Evolutionary conservation across 2,888 invertebrate genomes (phyloP).

Genomic region (Invenusta paracnida): DNA sequence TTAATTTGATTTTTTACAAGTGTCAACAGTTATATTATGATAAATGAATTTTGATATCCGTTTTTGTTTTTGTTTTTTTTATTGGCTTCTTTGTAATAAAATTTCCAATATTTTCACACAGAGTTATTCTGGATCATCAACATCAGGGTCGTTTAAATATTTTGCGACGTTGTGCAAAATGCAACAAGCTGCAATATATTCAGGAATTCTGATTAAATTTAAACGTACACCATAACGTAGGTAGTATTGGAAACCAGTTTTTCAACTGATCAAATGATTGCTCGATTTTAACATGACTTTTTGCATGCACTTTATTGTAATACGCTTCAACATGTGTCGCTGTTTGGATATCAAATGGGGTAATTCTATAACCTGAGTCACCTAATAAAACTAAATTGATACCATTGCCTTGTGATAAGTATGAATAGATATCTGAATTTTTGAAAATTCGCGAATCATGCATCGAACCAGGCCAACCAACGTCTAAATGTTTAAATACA

Average conservation of each 20-base stretch:
- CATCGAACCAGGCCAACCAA: conserved; percentile 16
- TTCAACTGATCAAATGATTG: conserved; percentile 30
- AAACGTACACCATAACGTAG: too few relatives aligned
- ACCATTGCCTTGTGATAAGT: not conserved
- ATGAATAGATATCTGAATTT: conserved; percentile 16
- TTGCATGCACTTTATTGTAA: conserved; percentile 36
- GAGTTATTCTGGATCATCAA: too few relatives aligned
- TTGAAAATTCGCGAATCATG: conserved; percentile 8
- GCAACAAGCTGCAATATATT: too few relatives aligned
- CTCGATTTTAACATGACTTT: conserved; percentile 24
- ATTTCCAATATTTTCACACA: too few relatives aligned
- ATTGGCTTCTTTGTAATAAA: too few relatives aligned
- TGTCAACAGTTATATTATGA: too few relatives aligned
- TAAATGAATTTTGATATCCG: too few relatives aligned
- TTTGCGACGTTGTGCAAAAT: too few relatives aligned
- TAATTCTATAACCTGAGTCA: conserved; percentile 36
- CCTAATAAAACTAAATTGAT: conserved; percentile 27
- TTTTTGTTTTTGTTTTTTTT: too few relatives aligned
- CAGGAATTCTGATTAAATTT: too few relatives aligned
- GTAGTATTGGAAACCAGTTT: conserved; percentile 18
- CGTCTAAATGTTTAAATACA: conserved; percentile 6
- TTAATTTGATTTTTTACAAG: too few relatives aligned
- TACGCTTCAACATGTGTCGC: not conserved
- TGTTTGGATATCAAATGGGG: conserved; percentile 28
- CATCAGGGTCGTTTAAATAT: too few relatives aligned